phyloP scores from a whole-genome alignment of 2,797 vertebrate genomes.

The Halcyon badia region DNA sequence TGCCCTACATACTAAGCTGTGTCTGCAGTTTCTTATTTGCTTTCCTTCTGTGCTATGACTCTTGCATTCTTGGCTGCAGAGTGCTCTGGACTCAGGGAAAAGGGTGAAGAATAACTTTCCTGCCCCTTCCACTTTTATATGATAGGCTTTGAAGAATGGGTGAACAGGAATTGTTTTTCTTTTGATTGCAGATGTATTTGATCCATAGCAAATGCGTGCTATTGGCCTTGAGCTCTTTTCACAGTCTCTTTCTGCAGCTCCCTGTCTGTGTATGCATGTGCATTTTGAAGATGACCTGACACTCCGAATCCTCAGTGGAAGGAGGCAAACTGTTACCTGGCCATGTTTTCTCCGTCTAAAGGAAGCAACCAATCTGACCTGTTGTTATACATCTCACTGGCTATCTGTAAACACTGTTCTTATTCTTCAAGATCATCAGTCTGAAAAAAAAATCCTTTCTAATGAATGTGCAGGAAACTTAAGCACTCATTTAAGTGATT shows the following conservation, averaged over 20 bases:
- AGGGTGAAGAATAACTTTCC: background rate
- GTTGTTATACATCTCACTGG: background rate
- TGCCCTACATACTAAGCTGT: background rate
- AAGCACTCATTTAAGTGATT: background rate
- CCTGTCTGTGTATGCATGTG: background rate
- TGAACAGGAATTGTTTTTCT: background rate
- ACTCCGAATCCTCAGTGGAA: background rate
- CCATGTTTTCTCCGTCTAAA: background rate
- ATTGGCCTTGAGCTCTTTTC: background rate
- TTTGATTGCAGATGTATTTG: background rate
- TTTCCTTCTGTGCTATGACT: background rate
- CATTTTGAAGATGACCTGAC: background rate
- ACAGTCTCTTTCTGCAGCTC: background rate
- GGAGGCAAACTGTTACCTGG: background rate
- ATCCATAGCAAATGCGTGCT: background rate
- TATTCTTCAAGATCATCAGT: background rate
- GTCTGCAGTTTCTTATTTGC: background rate
- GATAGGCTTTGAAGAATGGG: background rate
- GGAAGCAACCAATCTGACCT: rapidly evolving
- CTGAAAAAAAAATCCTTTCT: background rate
- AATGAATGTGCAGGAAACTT: background rate
- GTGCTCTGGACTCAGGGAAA: background rate
- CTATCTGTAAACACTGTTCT: background rate
- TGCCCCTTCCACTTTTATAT: background rate
- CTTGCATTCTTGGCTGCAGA: background rate